Evolutionary conservation across 2,888 invertebrate species (phyloP), one percentile per base, ranked within the genome.

Genomic region (Dynastes hyllus): DNA sequence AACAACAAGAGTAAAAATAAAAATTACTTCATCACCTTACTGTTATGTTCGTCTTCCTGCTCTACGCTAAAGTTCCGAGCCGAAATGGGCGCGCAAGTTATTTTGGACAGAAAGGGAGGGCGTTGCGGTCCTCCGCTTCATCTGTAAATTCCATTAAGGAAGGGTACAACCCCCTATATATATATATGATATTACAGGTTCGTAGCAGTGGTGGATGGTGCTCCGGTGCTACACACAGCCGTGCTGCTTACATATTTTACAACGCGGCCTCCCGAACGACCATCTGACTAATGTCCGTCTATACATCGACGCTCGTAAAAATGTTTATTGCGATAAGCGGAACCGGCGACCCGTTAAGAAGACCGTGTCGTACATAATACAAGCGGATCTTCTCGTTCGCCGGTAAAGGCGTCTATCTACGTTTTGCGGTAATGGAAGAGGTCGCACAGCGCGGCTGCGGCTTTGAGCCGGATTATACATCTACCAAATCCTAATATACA

Each of bases 261-360:
- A 51, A 53, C 32, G 51, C 27, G 29, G 27, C 27, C 53, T 50
- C 27, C 40, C 50, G 50, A 27, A 13, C 53, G 27, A 51, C 29
- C 71, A 37, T 58, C 71, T 58, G 58, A 55, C 71, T 71, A 71
- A 71, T 71, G 71, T 71, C 71, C 58, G 55, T 71, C 71, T 71
- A 58, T 71, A 58, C 58, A 67, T 27, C 37, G 71, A 32, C 13
- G 55, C 58, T 58, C 71, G 55, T 71, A 71, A 71, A 71, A 71
- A 58, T 71, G 71, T 71, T 71, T 71, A 71, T 71, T 71, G 58
- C 71, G 71, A 71, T 71, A 71, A 71, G 71, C 71, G 71, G 37
- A 53, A 32, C 71, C 71, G 55, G 71, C 55, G 71, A 71, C 55
- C 71, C 71, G 55, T 71, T 55, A 71, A 71, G 58, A 37, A 58